These are phyloP conservation scores for Muscicapa striata DNA, from an alignment of 2,797 vertebrate species.

Conservation along the genomic window DNA sequence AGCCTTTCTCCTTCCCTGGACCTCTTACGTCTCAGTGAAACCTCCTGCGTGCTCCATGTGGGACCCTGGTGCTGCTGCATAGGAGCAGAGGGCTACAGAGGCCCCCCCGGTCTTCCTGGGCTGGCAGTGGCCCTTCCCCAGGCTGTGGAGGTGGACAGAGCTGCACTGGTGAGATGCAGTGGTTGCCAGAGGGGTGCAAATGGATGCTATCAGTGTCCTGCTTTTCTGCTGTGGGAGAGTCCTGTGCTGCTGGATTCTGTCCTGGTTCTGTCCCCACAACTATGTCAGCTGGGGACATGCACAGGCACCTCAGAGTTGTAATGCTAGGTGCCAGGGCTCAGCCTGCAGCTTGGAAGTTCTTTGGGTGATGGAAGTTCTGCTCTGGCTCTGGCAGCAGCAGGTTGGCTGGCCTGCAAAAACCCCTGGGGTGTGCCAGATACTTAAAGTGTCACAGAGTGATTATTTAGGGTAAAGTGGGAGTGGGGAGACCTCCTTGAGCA, in stretches of 20 bases:
- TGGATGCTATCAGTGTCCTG: neutral
- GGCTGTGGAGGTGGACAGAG: neutral
- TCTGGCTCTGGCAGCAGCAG: neutral
- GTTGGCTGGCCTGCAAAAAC: neutral
- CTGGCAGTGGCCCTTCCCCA: neutral
- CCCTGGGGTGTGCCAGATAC: accelerated
- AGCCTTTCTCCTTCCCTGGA: neutral
- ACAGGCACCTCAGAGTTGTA: neutral
- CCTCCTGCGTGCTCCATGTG: neutral
- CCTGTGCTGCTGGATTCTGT: neutral
- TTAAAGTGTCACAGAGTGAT: neutral
- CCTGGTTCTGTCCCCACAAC: neutral
- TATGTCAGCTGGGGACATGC: neutral
- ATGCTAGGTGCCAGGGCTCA: neutral
- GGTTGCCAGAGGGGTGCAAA: neutral
- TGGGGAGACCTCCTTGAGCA: neutral
- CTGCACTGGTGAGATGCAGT: neutral
- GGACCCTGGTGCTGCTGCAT: neutral
- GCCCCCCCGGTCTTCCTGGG: neutral
- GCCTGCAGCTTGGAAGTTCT: neutral
- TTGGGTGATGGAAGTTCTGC: neutral
- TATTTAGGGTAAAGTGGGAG: neutral
- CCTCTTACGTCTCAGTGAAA: neutral
- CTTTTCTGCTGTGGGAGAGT: neutral
- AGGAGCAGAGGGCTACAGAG: neutral